Conservation (phyloP, 2,797 vertebrate species). For the Dryobates pubescens region DNA sequence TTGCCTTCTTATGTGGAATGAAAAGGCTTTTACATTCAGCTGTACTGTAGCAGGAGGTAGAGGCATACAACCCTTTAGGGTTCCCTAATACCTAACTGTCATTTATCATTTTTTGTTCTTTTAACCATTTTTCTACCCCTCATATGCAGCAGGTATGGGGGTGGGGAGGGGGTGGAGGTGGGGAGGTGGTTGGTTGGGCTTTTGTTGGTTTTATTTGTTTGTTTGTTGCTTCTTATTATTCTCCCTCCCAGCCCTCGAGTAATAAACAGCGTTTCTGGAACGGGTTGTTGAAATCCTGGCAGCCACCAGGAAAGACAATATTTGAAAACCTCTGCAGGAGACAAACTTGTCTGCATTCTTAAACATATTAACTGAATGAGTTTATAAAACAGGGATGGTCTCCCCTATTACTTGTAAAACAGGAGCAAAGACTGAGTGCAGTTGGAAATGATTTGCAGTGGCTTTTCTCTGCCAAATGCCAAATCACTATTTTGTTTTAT, state of each 20-base stretch:
- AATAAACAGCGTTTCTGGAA: neutral
- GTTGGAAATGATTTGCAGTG: constrained; percentile 42
- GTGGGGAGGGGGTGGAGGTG: no score
- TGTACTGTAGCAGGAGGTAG: neutral
- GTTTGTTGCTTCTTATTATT: no score
- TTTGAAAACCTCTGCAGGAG: constrained; percentile 1
- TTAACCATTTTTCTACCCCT: neutral
- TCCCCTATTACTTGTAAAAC: constrained; percentile 7
- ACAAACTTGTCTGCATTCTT: constrained; percentile 24
- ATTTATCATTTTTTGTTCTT: neutral
- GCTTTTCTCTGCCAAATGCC: constrained; percentile 29
- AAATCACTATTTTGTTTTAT: neutral
- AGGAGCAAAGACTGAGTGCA: constrained; percentile 21
- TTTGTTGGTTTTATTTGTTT: no score
- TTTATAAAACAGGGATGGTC: constrained; percentile 9
- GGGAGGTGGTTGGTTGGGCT: no score
- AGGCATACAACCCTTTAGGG: neutral
- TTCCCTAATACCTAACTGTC: neutral
- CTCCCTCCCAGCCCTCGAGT: neutral
- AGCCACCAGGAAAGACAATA: neutral
- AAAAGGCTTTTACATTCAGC: neutral
- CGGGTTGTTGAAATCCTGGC: neutral
- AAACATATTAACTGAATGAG: constrained; percentile 3
- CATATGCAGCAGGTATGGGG: neutral
- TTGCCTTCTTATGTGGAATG: neutral